Evolutionary conservation across 2,888 invertebrate species (phyloP).

Genomic region (Chesias legatella): DNA sequence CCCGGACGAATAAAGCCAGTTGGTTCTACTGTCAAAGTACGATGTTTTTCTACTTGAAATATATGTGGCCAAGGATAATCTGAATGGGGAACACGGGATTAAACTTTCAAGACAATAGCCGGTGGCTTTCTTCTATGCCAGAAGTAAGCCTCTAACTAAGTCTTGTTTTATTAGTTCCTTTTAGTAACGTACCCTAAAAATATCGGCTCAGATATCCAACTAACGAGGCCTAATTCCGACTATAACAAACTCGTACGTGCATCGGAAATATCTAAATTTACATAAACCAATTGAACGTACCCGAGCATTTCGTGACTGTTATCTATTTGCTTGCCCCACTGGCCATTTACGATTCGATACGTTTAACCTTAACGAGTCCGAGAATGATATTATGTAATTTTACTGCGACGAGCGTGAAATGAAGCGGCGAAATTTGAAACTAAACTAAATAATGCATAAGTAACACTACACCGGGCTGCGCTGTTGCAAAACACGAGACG

Average conservation of each 20-base stretch:
- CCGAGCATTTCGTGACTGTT: slow-evolving; percentile 18
- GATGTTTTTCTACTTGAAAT: too few species aligned
- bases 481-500: slow-evolving; percentile 18
- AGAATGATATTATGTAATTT: slow-evolving; percentile 18
- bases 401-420: slow-evolving; percentile 11
- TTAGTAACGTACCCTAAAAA: too few species aligned
- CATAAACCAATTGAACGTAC: slow-evolving; percentile 17
- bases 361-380: slow-evolving; percentile 27
- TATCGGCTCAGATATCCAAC: slow-evolving; percentile 24
- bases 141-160: too few species aligned
- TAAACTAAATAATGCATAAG: slow-evolving; percentile 11
- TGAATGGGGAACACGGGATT: too few species aligned
- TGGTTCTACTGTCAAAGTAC: too few species aligned
- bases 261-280: slow-evolving; percentile 19
- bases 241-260: slow-evolving; percentile 9
- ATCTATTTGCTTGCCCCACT: slow-evolving; percentile 26
- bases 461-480: too few species aligned
- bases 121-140: too few species aligned
- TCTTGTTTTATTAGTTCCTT: too few species aligned
- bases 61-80: too few species aligned
- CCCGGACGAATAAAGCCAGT: too few species aligned
- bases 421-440: slow-evolving; percentile 9
- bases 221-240: slow-evolving; percentile 30
- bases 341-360: slow-evolving; percentile 33
- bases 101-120: too few species aligned